These are phyloP conservation scores for Anoplopoma fimbria DNA, from an alignment of 2,113 vertebrate species.

Conservation along the genomic window DNA sequence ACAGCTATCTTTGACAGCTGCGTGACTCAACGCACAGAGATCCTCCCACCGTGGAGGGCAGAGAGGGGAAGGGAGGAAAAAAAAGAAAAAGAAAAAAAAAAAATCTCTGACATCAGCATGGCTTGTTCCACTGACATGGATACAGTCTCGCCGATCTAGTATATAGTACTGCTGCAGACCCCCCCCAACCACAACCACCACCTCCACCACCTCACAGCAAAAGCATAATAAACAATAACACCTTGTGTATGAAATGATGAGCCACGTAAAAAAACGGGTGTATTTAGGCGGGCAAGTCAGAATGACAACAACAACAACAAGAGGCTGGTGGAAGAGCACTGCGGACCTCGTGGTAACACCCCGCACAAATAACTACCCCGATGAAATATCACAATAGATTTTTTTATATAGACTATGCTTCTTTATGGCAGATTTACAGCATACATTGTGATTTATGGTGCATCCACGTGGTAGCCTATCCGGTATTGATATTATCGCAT, in stretches of 20 bases:
- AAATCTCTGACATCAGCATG: constrained; percentile 83
- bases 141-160: constrained; percentile 44
- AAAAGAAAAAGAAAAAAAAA: no score
- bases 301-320: constrained; percentile 54
- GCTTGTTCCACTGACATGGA: constrained; percentile 75
- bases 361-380: constrained; percentile 12
- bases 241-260: background rate
- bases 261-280: background rate
- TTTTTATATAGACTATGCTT: background rate
- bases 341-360: constrained; percentile 67
- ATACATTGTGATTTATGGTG: background rate
- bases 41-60: constrained; percentile 82
- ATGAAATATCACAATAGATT: constrained; percentile 8
- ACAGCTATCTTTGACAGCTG: constrained; percentile 91
- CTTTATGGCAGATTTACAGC: background rate
- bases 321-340: constrained; percentile 43
- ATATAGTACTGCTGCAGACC: constrained; percentile 30
- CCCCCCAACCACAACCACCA: background rate
- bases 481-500: background rate
- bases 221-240: background rate
- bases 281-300: constrained; percentile 26
- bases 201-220: background rate
- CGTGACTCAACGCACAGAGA: constrained; percentile 84
- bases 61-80: no score
- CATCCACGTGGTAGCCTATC: background rate